Base-by-base conservation (phyloP, 2,113 vertebrate species). In the Leptobrachium ailaonicum region DNA sequence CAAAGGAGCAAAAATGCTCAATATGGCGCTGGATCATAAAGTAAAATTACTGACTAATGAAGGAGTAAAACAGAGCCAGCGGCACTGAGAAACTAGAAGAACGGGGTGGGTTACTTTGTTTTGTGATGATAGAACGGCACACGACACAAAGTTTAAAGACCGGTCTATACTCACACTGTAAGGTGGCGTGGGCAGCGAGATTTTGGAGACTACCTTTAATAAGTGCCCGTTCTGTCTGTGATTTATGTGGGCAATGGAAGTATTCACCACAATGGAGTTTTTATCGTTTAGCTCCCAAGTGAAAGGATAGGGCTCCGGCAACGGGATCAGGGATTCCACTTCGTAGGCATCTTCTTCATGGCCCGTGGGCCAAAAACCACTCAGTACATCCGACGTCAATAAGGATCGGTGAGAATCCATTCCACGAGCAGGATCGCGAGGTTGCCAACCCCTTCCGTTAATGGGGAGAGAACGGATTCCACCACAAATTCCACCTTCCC, bases 131-230 rank as follows among this genome's bases (percentile, higher is more conserved):
- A 32, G 20, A 32, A 32, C 20, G 20, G 20, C 20, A 32, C 20
- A 32, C 20, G 1, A 32, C 20, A 32, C 20, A 32, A 32, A 32
- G 20, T 32, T 32, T 32, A 32, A 32, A 32, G 20, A 32, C 20
- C 20, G 20, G 20, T 50, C 58, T 13, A 86, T 94, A 97, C 98
- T 98, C 95, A 99, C 98, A 85, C 95, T 96, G 77, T 98, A 99
- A 4, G 98, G 98, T 79, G 98, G 97, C 47, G 95, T 95, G 86
- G 98, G 98, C 71, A 99, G 88, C 20, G 97, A 98, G 84, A 99
- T 97, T 93, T 92, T 97, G 83, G 98, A 98, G 82, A 98, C 85
- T 84, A 99, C 95, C 85, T 95, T 97, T 88, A 98, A 92, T 82
- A 95, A 87, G 82, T 98, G 97, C 12, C 95, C 94, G 3, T 92